Percentiles rank a stretch among this genome's conserved stretches.
These are phyloP conservation scores for Mimachlamys varia DNA, from an alignment of 2,888 invertebrate species.

Conservation along the genomic window DNA sequence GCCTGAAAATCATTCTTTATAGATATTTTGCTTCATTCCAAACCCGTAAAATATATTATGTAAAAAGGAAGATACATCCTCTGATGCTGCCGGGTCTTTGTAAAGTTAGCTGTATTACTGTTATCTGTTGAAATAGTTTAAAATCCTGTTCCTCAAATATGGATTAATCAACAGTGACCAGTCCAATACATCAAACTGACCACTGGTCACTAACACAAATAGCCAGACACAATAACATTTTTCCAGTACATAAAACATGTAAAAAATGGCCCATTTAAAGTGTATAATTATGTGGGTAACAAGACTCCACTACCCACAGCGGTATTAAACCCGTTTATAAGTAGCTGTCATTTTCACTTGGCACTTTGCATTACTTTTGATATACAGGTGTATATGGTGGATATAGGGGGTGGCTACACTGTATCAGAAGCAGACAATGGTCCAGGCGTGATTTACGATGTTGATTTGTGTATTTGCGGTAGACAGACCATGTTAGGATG, in stretches of 20 bases:
- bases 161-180: background rate
- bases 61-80: too few relatives aligned
- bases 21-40: too few relatives aligned
- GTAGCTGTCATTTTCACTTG: conserved; percentile 22
- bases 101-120: background rate
- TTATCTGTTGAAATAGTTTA: background rate
- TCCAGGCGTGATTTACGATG: background rate
- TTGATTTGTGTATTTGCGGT: conserved; percentile 33
- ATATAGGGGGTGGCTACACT: background rate
- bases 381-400: background rate
- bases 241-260: conserved; percentile 34
- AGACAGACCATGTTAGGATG: background rate
- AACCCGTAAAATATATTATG: too few relatives aligned
- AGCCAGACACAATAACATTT: background rate
- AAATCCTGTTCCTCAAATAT: background rate
- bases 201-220: background rate
- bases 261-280: background rate
- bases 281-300: background rate
- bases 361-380: background rate
- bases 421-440: background rate
- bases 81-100: too few relatives aligned
- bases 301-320: background rate
- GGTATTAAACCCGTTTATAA: background rate
- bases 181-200: background rate
- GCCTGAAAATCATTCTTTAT: too few relatives aligned